phyloP scores from a whole-genome alignment of 2,113 vertebrate genomes.

The Camelus bactrianus region DNA sequence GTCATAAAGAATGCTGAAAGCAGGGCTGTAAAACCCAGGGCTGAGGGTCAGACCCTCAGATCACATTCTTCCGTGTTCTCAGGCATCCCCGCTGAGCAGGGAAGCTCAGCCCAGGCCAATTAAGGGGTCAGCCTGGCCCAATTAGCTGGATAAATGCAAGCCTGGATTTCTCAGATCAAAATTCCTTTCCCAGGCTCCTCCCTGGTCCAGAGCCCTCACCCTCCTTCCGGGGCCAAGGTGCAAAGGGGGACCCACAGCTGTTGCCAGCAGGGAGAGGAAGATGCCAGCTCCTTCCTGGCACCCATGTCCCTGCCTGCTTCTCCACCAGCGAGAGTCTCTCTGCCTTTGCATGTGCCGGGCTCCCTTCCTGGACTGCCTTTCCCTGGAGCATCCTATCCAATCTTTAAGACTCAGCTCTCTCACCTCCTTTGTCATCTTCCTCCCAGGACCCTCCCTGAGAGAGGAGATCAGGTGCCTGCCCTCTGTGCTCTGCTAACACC shows the following conservation, averaged over 20 bases:
- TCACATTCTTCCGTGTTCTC: background rate
- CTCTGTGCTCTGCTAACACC: background rate
- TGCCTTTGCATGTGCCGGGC: background rate
- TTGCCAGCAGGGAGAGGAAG: background rate
- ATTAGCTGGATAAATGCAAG: background rate
- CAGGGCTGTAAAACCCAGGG: accelerated
- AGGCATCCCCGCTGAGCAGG: background rate
- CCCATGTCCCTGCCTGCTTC: background rate
- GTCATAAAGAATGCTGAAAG: background rate
- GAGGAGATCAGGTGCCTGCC: background rate
- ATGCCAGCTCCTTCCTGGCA: accelerated
- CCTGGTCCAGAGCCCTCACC: background rate
- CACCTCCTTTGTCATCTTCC: background rate
- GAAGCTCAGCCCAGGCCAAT: background rate
- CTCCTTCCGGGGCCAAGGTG: background rate
- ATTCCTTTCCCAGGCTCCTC: background rate
- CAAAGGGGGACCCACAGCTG: background rate
- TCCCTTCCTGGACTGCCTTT: background rate
- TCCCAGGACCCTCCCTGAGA: background rate
- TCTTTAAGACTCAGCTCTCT: background rate
- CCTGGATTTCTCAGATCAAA: background rate
- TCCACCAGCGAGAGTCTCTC: background rate
- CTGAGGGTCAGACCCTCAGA: background rate
- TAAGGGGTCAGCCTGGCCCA: background rate
- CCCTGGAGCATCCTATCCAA: background rate